phyloP scores from a whole-genome alignment of 2,888 invertebrate species.

The Zhengitettix transpicula region DNA sequence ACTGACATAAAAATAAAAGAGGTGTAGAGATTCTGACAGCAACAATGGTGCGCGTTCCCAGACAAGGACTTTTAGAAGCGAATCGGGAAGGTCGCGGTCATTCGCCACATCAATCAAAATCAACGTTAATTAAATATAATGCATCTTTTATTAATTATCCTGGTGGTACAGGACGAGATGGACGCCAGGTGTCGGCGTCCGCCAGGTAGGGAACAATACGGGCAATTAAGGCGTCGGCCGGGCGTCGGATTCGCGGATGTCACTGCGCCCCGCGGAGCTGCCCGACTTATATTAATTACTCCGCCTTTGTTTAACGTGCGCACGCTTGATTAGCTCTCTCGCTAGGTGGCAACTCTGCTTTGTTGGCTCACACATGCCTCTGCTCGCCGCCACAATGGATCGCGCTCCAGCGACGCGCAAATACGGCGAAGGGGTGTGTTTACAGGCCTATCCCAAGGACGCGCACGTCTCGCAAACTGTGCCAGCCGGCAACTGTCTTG shows the following conservation, averaged over 20 bases:
- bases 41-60: neutral
- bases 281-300: conserved; percentile 8
- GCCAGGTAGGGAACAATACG: too few species aligned
- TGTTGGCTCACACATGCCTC: neutral
- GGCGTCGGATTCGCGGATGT: too few species aligned
- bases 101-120: neutral
- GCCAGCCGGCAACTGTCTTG: too few species aligned
- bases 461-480: too few species aligned
- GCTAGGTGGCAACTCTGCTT: neutral
- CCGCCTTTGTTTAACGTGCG: conserved; percentile 8
- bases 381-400: too few species aligned
- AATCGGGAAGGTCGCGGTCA: neutral
- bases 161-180: neutral
- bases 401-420: too few species aligned
- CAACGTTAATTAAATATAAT: neutral
- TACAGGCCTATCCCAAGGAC: too few species aligned
- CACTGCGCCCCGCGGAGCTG: neutral
- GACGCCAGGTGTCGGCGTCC: neutral
- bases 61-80: too few species aligned
- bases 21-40: neutral
- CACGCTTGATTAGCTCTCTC: conserved; percentile 6
- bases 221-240: too few species aligned
- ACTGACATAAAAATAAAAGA: too few species aligned
- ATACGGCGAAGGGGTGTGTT: too few species aligned
- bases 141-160: neutral